Base-by-base conservation (phyloP, 2,797 vertebrate species). In the Melanotaenia boesemani region DNA sequence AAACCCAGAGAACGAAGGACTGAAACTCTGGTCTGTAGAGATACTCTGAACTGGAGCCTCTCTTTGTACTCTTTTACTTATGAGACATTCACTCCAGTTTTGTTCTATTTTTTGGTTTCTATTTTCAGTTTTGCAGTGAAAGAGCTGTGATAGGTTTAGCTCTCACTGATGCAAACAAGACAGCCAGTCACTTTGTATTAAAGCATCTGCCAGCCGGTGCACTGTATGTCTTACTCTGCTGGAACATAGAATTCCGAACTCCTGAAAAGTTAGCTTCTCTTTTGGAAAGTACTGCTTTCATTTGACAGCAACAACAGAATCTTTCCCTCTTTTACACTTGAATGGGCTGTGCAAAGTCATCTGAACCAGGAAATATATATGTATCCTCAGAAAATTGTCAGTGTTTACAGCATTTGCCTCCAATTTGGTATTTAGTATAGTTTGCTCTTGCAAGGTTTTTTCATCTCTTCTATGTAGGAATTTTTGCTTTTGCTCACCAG, bases 241-340 rank as follows among this genome's bases (percentile, higher is more conserved):
- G 56, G 59, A 83, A 83, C 77, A 71, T 66, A 74, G 72, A 82
- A 70, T 70, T 71, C 63, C 50, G 55, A 79, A 72, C 78, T 70
- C 71, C 58, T 76, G 79, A 80, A 79, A 83, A 78, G 64, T 84
- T 86, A 56, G 66, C 36, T 13, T 55, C 79, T 46, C 15, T 20
- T 46, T 71, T 70, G 69, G 55, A 65, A 73, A 55, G 48, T 54
- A 59, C 37, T 11, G 70, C 66, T 82, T 86, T 82, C 64, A 72
- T 82, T 86, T 88, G 85, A 85, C 87, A 87, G 86, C 74, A 62
- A 79, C 65, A 77, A 69, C 85, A 73, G 52, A 69, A 61, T 72
- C 72, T 73, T 81, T 80, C 69, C 64, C 63, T 76, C 36, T 82
- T 80, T 84, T 75, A 72, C 63, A 68, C 72, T 71, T 65, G 62